Conservation (phyloP, 2,797 vertebrate species). For the Anguilla marmorata region DNA sequence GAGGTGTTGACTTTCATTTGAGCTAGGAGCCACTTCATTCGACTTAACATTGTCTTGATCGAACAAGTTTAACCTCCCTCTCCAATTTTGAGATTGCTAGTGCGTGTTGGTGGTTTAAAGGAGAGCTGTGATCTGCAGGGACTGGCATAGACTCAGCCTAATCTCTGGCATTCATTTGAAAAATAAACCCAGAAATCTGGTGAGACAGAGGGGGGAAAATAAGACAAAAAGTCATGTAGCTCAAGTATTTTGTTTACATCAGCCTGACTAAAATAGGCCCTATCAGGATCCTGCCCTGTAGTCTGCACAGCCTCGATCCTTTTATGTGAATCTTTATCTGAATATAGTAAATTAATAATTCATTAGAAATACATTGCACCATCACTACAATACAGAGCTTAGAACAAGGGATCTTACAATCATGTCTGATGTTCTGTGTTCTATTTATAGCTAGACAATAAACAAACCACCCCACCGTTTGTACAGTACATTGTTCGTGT, state of each 20-base stretch:
- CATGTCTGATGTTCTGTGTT: not conserved
- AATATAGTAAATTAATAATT: not conserved
- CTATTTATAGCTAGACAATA: not conserved
- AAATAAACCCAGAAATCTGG: not conserved
- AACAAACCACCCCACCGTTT: not conserved
- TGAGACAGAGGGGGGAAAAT: not conserved
- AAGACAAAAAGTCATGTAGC: not conserved
- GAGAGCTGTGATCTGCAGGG: not conserved
- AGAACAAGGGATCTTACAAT: not conserved
- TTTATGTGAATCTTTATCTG: too few species aligned
- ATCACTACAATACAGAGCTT: not conserved
- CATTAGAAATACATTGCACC: not conserved
- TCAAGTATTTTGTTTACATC: not conserved
- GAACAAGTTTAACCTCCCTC: not conserved
- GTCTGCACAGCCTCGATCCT: not conserved
- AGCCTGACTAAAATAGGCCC: not conserved
- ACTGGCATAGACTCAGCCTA: not conserved
- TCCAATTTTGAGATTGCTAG: not conserved
- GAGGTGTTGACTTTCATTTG: not conserved
- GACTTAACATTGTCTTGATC: not conserved
- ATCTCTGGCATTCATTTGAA: not conserved
- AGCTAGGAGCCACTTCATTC: not conserved
- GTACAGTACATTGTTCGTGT: not conserved
- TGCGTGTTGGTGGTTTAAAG: not conserved
- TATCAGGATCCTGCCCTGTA: not conserved